phyloP scores from a whole-genome alignment of 2,113 vertebrate genomes.

The Macroglossus sobrinus region DNA sequence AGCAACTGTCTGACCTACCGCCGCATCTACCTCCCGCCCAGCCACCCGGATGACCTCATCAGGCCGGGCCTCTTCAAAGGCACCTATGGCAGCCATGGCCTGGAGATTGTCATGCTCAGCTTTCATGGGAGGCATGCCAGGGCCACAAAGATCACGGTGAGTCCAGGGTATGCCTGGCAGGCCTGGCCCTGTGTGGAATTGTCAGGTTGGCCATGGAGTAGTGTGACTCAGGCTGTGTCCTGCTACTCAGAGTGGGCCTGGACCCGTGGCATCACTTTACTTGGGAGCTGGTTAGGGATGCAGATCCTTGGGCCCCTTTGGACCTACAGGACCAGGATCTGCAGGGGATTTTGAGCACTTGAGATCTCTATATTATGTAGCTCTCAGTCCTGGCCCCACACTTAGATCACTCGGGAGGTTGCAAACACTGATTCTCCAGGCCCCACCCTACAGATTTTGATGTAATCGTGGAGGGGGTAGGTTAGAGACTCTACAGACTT shows the following conservation, averaged over 20 bases:
- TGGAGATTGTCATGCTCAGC: conserved; percentile 98
- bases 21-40: conserved; percentile 96
- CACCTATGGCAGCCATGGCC: conserved; percentile 96
- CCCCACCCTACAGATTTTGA: not conserved
- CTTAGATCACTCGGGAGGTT: not conserved
- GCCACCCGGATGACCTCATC: conserved; percentile 88
- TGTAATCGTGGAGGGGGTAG: not conserved
- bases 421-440: not conserved
- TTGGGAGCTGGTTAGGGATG: not conserved
- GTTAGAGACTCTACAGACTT: not conserved
- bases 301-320: accelerated
- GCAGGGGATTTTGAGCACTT: not conserved
- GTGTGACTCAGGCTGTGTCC: accelerated
- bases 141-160: conserved; percentile 97
- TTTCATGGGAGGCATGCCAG: conserved; percentile 90
- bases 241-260: not conserved
- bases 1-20: conserved; percentile 99
- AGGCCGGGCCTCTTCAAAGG: conserved; percentile 97
- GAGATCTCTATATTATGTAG: not conserved
- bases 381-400: not conserved
- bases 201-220: accelerated
- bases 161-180: not conserved
- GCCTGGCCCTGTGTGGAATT: accelerated
- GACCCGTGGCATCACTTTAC: accelerated
- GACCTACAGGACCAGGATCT: not conserved